Percentiles rank a stretch among this genome's conserved stretches.
Evolutionary conservation across 2,797 vertebrate species (phyloP).

Genomic region (Chelmon rostratus): DNA sequence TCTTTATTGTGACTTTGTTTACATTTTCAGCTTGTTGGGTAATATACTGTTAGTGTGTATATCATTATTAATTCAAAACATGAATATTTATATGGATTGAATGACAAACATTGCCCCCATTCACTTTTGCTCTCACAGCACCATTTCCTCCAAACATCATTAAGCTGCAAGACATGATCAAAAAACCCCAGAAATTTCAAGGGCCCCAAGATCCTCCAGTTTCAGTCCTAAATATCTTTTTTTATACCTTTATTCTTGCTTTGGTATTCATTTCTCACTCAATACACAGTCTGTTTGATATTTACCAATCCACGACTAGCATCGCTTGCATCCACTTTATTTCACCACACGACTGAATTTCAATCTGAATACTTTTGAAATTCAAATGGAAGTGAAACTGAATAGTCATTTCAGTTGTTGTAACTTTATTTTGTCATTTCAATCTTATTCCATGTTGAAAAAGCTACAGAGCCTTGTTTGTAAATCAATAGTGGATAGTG

Average conservation of each 20-base stretch:
- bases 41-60: slow-evolving; percentile 2
- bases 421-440: slow-evolving; percentile 16
- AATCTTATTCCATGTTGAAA: not conserved
- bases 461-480: not conserved
- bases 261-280: not conserved
- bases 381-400: not conserved
- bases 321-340: not conserved
- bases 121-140: slow-evolving; percentile 9
- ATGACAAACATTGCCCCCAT: slow-evolving; percentile 26
- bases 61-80: slow-evolving; percentile 36
- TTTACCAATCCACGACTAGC: not conserved
- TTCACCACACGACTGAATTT: not conserved
- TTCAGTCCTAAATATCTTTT: too few species aligned
- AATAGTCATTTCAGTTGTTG: slow-evolving; percentile 3
- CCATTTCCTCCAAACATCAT: slow-evolving; percentile 25
- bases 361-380: not conserved
- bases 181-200: slow-evolving; percentile 11
- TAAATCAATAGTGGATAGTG: not conserved
- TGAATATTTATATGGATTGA: slow-evolving; percentile 39
- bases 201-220: too few species aligned
- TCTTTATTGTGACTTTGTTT: slow-evolving; percentile 1
- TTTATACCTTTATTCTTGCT: not conserved
- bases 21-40: slow-evolving; percentile 4
- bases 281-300: not conserved
- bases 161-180: slow-evolving; percentile 26